These are phyloP conservation scores for Scaptomyza tumidula DNA, from an alignment of 2,888 invertebrate genomes.

Conservation along the genomic window DNA sequence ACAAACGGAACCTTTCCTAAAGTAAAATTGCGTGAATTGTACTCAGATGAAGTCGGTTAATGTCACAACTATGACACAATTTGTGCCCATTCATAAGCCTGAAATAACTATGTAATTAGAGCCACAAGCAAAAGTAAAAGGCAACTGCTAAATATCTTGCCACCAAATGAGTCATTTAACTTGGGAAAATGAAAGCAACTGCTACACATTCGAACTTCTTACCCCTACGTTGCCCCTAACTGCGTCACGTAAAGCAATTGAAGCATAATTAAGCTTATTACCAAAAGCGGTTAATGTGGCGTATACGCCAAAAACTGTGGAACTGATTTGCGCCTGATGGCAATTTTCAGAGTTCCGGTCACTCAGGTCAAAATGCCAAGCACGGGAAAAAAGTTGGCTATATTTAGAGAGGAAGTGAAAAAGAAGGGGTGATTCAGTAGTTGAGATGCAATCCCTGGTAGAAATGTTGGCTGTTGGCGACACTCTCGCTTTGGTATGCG, in stretches of 20 bases:
- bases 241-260: constrained; percentile 75
- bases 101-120: constrained; percentile 29
- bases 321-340: not conserved
- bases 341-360: constrained; percentile 42
- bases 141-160: constrained; percentile 9
- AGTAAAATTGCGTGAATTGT: not conserved
- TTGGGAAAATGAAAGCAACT: constrained; percentile 26
- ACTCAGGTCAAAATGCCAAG: constrained; percentile 37
- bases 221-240: constrained; percentile 13
- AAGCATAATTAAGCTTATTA: constrained; percentile 82
- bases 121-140: constrained; percentile 4
- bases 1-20: not conserved
- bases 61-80: not conserved
- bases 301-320: no score
- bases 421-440: not conserved
- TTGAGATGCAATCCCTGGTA: constrained; percentile 33
- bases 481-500: constrained; percentile 72
- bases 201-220: constrained; percentile 46
- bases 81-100: not conserved
- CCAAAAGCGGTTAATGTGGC: constrained; percentile 64
- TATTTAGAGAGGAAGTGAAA: not conserved
- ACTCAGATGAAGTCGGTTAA: not conserved
- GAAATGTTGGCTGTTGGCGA: constrained; percentile 50
- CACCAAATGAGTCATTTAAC: constrained; percentile 40
- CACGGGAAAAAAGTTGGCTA: constrained; percentile 4